A percentile compares a stretch with the other conserved stretches of the same genome.
Conservation (phyloP, 2,888 invertebrate species). For the Thysanoteuthis rhombus region DNA sequence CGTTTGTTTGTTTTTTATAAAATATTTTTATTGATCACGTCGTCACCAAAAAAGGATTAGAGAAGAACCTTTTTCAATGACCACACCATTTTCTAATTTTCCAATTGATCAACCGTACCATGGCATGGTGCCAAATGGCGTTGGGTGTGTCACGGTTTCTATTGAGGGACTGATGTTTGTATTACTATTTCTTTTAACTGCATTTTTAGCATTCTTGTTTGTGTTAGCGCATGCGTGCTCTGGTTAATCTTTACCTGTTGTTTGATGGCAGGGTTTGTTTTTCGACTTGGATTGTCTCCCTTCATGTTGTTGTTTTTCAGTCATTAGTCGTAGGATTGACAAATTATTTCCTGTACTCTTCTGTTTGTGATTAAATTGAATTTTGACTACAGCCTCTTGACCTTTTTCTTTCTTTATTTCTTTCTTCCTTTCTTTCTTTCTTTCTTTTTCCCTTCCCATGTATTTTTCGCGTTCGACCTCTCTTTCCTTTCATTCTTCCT, state of each 20-base stretch:
- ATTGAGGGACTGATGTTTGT: no score
- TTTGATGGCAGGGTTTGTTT: not conserved
- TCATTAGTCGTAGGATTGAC: not conserved
- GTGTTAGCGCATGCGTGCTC: not conserved
- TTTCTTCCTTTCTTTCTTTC: not conserved
- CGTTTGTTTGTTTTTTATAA: no score
- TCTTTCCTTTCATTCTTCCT: no score
- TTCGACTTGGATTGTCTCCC: not conserved
- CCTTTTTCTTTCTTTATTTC: not conserved
- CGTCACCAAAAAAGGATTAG: no score
- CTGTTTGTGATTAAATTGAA: not conserved
- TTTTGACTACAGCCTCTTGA: not conserved
- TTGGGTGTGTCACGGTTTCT: no score
- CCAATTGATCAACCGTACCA: no score
- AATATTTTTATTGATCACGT: no score
- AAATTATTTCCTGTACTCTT: not conserved
- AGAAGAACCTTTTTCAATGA: no score
- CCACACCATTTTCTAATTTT: no score
- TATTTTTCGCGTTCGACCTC: not conserved
- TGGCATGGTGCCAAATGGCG: no score
- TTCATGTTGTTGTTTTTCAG: not conserved
- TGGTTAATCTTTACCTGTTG: not conserved
- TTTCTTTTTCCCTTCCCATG: not conserved
- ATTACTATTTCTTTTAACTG: not conserved
- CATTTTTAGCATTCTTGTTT: not conserved